Evolutionary conservation across 2,797 vertebrate species (phyloP), one percentile per base, ranked within the genome.

Genomic region (Poeciliopsis infans): DNA sequence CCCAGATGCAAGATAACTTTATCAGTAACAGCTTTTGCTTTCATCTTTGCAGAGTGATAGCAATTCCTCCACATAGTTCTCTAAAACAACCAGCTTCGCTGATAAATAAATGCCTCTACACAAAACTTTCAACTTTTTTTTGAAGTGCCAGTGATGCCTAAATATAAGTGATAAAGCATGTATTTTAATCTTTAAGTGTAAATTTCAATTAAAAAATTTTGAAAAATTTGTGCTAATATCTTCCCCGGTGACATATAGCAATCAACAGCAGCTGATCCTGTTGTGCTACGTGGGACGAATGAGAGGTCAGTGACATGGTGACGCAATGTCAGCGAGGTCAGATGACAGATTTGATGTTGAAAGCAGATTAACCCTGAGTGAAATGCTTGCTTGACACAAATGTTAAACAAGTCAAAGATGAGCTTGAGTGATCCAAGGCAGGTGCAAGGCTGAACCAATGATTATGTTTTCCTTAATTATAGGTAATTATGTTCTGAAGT

Each of bases 331-430:
- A 79, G 73, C 68, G 83, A 55, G 77, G 82, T 46, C 83, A 77
- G 76, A 78, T 68, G 80, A 76, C 74, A 84, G 86, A 83, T 31
- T 73, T 2, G 23, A 45, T 33, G 66, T 74, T 86, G 77, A 88
- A 71, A 87, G 85, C 59, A 87, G 90, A 90, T 92, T 87, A 88
- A 84, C 80, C 83, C 61, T 72, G 78, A 83, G 80, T 76, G 72
- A 77, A 31, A 51, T 43, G 71, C 36, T 80, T 43, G 71, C 76
- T 76, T 75, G 68, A 81, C 82, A 81, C 57, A 64, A 78, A 81
- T 85, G 73, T 55, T 18, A 10, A 33, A 64, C 64, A 43, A 78
- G 69, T 74, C 31, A 72, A 75, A 83, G 49, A 69, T 41, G 45
- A 4, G 15, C 43, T 41, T 41, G 64, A 76, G 13, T n/a, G 31